A percentile compares a stretch with the other conserved stretches of the same genome.
Conservation (phyloP, 2,888 invertebrate species). For the Blera fallax region DNA sequence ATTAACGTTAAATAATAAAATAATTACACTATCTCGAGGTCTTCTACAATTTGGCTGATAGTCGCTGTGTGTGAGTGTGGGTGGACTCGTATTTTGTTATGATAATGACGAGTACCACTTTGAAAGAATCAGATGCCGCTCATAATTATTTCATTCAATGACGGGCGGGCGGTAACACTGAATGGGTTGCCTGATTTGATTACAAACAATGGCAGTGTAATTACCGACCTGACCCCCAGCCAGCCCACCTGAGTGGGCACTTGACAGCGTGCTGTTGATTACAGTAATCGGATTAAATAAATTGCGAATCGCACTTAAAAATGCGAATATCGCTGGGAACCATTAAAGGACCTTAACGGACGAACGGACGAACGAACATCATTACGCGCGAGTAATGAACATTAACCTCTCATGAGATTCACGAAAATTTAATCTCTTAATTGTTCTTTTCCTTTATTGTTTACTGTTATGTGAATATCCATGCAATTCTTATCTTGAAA, state of each 20-base stretch:
- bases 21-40: conserved; percentile 30
- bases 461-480: conserved; percentile 66
- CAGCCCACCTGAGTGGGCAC: conserved; percentile 46
- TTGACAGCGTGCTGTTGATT: conserved; percentile 63
- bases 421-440: conserved; percentile 72
- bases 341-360: background rate
- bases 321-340: conserved; percentile 53
- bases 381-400: conserved; percentile 65
- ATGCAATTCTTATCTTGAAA: conserved; percentile 68
- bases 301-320: conserved; percentile 68
- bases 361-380: too few relatives aligned
- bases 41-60: background rate
- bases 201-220: conserved; percentile 64
- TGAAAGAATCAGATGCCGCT: conserved; percentile 21
- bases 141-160: conserved; percentile 70
- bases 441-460: conserved; percentile 71
- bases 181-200: conserved; percentile 65
- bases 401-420: conserved; percentile 70
- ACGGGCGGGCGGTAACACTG: conserved; percentile 26
- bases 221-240: conserved; percentile 30
- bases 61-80: background rate
- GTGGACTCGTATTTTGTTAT: conserved; percentile 18
- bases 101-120: conserved; percentile 61
- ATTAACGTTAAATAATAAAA: conserved; percentile 54
- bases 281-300: conserved; percentile 71